phyloP scores from a whole-genome alignment of 2,113 vertebrate genomes.

The Elgaria multicarinata region DNA sequence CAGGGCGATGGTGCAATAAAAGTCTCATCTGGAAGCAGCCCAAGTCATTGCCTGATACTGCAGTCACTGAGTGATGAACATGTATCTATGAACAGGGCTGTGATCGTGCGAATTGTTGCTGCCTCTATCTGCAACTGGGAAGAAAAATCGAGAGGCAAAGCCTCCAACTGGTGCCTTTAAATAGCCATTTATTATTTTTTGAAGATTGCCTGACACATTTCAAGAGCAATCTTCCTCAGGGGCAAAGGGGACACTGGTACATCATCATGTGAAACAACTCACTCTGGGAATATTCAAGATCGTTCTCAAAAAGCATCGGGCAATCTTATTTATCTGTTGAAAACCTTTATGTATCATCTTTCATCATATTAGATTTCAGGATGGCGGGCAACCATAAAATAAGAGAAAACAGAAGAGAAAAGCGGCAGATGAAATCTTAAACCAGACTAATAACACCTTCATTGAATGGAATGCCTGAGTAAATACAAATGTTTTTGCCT shows the following conservation, averaged over 20 bases:
- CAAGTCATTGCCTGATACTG: too few species aligned
- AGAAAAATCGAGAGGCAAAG: background rate
- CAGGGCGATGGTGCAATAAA: too few species aligned
- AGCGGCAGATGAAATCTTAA: background rate
- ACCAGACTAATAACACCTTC: background rate
- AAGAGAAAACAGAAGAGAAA: background rate
- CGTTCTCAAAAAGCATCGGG: too few species aligned
- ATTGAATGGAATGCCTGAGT: background rate
- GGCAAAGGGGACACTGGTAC: background rate
- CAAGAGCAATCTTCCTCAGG: background rate
- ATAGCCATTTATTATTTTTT: background rate
- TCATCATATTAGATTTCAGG: background rate
- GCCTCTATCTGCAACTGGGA: too few species aligned
- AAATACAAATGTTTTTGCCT: background rate
- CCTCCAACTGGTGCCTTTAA: background rate
- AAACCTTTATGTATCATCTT: background rate
- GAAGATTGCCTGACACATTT: background rate
- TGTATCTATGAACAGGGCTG: too few species aligned
- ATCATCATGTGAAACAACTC: too few species aligned
- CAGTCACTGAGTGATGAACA: too few species aligned
- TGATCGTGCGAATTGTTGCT: too few species aligned
- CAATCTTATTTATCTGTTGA: background rate
- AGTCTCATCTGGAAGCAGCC: too few species aligned
- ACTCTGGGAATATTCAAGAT: too few species aligned
- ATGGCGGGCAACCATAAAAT: background rate